Evolutionary conservation across 2,888 invertebrate species (phyloP).

Genomic region (Beris chalybata): DNA sequence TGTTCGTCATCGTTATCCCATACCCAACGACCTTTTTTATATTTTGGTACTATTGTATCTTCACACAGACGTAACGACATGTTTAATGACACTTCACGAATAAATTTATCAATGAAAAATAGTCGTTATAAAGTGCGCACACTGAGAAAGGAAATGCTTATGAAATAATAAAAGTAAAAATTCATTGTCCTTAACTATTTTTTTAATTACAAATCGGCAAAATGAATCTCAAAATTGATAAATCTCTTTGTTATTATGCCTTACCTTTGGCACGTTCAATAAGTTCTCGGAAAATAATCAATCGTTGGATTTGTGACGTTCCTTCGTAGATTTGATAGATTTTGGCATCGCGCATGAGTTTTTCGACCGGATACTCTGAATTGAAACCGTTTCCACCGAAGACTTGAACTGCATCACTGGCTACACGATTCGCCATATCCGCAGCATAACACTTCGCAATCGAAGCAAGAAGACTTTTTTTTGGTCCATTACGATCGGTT

Average conservation of each 20-base stretch:
- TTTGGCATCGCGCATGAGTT: constrained; percentile 94
- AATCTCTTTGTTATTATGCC: constrained; percentile 34
- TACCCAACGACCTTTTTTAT: constrained; percentile 48
- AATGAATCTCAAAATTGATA: background rate
- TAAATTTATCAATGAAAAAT: no score
- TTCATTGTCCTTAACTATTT: background rate
- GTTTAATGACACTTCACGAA: background rate
- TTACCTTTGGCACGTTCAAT: constrained; percentile 58
- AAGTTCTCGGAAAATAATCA: constrained; percentile 78
- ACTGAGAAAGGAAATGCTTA: no score
- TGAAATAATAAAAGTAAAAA: background rate
- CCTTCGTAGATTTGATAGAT: constrained; percentile 96
- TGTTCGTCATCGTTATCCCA: constrained; percentile 46
- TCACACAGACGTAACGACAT: constrained; percentile 45
- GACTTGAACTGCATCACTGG: constrained; percentile 87
- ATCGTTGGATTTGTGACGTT: constrained; percentile 87
- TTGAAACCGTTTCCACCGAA: constrained; percentile 93
- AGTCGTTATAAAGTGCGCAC: no score
- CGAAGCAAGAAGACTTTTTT: constrained; percentile 75
- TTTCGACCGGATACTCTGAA: constrained; percentile 92
- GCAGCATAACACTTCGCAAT: constrained; percentile 87
- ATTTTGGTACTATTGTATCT: constrained; percentile 46
- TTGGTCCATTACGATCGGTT: constrained; percentile 69
- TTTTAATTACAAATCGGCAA: background rate
- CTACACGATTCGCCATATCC: constrained; percentile 86